phyloP scores from a whole-genome alignment of 2,797 vertebrate genomes.

The Otolemur crassicaudatus region DNA sequence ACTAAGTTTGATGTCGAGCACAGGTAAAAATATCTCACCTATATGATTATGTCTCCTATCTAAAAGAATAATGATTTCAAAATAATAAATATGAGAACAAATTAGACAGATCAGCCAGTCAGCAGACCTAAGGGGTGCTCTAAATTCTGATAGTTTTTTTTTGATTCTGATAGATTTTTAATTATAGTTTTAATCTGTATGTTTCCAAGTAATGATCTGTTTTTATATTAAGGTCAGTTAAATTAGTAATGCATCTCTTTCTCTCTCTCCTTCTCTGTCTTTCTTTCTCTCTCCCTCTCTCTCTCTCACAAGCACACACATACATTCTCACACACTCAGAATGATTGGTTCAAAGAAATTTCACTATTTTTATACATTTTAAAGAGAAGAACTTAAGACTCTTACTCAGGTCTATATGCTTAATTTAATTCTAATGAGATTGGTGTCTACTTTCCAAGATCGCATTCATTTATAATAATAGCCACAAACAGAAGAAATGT shows the following conservation, averaged over 20 bases:
- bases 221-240: not conserved
- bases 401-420: not conserved
- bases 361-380: not conserved
- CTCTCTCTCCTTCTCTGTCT: too few relatives aligned
- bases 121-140: not conserved
- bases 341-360: not conserved
- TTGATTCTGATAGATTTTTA: not conserved
- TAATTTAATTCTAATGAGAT: not conserved
- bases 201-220: not conserved
- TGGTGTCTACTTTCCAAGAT: not conserved
- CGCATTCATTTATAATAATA: not conserved
- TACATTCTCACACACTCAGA: not conserved
- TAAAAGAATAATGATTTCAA: slow-evolving; percentile 16
- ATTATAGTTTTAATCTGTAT: not conserved
- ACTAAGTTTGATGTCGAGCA: not conserved
- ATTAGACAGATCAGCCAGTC: not conserved
- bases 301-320: too few relatives aligned
- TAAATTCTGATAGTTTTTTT: not conserved
- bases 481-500: not conserved
- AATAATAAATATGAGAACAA: not conserved
- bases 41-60: not conserved
- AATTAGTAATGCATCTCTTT: not conserved
- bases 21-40: not conserved
- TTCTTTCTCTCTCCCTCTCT: not conserved
- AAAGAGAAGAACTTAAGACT: not conserved